These are phyloP conservation scores for Xanthia togata DNA, from an alignment of 2,888 invertebrate genomes.

Conservation along the genomic window DNA sequence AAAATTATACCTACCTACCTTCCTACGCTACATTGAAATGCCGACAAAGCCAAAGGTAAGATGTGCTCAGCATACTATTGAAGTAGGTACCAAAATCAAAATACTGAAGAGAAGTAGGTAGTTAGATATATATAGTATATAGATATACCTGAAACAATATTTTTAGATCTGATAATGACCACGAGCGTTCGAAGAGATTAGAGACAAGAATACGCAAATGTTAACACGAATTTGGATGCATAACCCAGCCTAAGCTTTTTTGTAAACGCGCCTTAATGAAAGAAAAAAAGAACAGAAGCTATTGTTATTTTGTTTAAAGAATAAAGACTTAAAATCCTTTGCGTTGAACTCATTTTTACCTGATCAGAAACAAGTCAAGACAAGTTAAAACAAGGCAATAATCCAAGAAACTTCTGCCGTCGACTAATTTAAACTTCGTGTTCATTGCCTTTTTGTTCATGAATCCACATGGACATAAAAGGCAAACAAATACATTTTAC, in stretches of 20 bases:
- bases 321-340: slow-evolving; percentile 59
- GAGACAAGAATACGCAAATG: slow-evolving; percentile 45
- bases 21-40: slow-evolving; percentile 18
- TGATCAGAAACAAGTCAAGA: slow-evolving; percentile 73
- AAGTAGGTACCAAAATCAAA: not conserved
- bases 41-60: slow-evolving; percentile 53
- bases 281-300: slow-evolving; percentile 42
- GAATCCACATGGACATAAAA: slow-evolving; percentile 24
- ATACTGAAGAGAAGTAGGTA: not conserved
- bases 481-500: slow-evolving; percentile 11
- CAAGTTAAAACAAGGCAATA: slow-evolving; percentile 53
- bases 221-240: slow-evolving; percentile 40
- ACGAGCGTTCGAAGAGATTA: slow-evolving; percentile 19
- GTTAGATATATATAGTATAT: no score
- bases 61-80: slow-evolving; percentile 21
- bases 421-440: slow-evolving; percentile 44
- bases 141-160: slow-evolving; percentile 24
- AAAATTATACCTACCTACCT: slow-evolving; percentile 42
- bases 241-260: slow-evolving; percentile 21
- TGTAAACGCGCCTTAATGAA: slow-evolving; percentile 24
- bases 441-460: slow-evolving; percentile 39
- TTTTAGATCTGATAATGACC: not conserved
- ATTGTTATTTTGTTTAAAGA: slow-evolving; percentile 60
- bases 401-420: slow-evolving; percentile 26
- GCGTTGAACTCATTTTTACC: slow-evolving; percentile 72